Conservation (phyloP, 2,113 vertebrate genomes). For the Mormyrus lacerda region DNA sequence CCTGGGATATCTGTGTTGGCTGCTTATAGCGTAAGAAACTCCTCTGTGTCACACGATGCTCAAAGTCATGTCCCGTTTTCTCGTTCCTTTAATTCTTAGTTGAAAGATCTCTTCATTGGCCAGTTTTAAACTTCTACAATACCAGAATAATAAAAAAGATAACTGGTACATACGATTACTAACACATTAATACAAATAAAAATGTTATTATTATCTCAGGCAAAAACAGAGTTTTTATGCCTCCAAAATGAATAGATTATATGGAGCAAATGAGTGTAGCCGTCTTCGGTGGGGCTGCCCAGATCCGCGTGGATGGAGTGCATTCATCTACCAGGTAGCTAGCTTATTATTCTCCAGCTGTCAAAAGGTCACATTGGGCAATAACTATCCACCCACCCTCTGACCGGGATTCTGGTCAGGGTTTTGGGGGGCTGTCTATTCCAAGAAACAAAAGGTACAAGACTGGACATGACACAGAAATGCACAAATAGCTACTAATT, state of each 20-base stretch:
- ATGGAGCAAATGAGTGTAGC: neutral
- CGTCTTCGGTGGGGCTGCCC: neutral
- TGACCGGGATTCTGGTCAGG: neutral
- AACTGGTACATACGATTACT: neutral
- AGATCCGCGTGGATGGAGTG: neutral
- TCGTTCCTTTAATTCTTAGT: neutral
- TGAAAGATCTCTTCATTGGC: neutral
- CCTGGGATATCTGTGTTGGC: neutral
- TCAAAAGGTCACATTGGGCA: neutral
- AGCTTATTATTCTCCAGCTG: neutral
- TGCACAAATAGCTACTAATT: neutral
- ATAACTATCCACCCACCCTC: neutral
- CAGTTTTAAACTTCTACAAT: neutral
- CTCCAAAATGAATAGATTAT: neutral
- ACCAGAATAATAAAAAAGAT: neutral
- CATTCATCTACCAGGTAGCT: neutral
- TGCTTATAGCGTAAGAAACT: neutral
- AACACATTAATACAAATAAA: neutral
- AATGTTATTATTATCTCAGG: neutral
- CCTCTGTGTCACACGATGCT: neutral
- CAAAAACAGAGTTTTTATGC: neutral
- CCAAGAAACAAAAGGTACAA: neutral
- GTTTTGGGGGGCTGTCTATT: neutral
- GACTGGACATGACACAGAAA: neutral
- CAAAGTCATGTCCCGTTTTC: neutral